Evolutionary conservation across 2,797 vertebrate species (phyloP).

Genomic region (Sebastes miniatus): DNA sequence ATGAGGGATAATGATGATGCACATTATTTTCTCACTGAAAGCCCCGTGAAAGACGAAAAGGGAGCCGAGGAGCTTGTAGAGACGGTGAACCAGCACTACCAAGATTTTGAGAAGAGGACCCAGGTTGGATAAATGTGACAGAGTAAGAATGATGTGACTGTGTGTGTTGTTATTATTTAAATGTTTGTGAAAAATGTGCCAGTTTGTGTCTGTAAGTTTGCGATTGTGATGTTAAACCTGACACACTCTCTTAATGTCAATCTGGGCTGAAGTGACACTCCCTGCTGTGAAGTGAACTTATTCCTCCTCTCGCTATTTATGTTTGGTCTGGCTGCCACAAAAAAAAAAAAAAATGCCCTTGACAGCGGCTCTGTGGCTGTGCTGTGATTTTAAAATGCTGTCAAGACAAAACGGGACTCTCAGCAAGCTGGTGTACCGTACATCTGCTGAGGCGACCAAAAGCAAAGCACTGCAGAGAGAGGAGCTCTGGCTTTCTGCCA

Average conservation of each 20-base stretch:
- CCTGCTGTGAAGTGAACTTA: conserved; percentile 51
- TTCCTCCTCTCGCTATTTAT: conserved; percentile 20
- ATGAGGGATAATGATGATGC: not conserved
- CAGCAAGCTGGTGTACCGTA: not conserved
- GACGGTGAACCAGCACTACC: conserved; percentile 1
- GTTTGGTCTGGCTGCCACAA: not conserved
- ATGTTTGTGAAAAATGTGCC: conserved; percentile 36
- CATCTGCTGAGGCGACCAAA: conserved; percentile 12
- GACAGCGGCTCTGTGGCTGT: not conserved
- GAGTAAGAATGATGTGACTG: not conserved
- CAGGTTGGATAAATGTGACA: conserved; percentile 10
- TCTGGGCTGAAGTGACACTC: conserved; percentile 51
- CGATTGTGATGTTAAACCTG: conserved; percentile 34
- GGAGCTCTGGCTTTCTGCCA: not conserved
- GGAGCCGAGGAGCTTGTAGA: not conserved
- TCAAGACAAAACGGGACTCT: not conserved
- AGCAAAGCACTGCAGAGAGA: conserved; percentile 21
- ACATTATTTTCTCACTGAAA: conserved; percentile 5
- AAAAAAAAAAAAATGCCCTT: not conserved
- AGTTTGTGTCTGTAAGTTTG: conserved; percentile 13
- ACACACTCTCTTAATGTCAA: conserved; percentile 17
- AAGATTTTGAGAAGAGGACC: conserved; percentile 7
- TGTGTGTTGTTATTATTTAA: conserved; percentile 10
- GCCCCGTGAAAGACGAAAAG: not conserved
- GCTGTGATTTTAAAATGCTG: conserved; percentile 2